A percentile compares a stretch with the other conserved stretches of the same genome.
Evolutionary conservation across 1,140 invertebrate genomes (phyloP).

Genomic region (Pogonomyrmex californicus): DNA sequence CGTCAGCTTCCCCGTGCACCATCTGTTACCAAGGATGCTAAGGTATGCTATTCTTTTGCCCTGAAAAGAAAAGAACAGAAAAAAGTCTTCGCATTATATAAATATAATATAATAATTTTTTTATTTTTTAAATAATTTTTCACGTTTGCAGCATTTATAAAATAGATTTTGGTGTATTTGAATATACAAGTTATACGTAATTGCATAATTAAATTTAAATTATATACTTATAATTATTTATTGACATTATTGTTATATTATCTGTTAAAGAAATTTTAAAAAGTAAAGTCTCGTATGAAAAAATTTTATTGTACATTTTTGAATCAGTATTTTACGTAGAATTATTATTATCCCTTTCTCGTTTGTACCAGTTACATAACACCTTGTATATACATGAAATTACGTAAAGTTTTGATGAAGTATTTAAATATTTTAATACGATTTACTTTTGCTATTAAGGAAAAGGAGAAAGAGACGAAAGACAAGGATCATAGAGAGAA

Average conservation of each 20-base stretch:
- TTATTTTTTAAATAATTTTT: no score
- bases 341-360: no score
- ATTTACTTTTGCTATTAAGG: constrained; percentile 67
- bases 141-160: no score
- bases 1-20: constrained; percentile 88
- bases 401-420: background rate
- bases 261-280: background rate
- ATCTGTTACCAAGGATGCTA: constrained; percentile 88
- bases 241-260: no score
- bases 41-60: constrained; percentile 78
- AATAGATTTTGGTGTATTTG: no score
- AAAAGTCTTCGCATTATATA: background rate
- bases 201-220: no score
- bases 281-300: no score
- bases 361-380: no score
- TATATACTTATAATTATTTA: no score
- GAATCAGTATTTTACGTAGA: no score
- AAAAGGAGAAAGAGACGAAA: constrained; percentile 83
- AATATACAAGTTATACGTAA: no score
- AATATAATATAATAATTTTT: background rate
- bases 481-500: constrained; percentile 82
- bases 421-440: background rate
- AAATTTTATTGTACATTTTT: no score
- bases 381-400: background rate
- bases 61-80: background rate